These are phyloP conservation scores for Cephus rjabovi DNA, from an alignment of 2,888 invertebrate genomes.

Conservation along the genomic window DNA sequence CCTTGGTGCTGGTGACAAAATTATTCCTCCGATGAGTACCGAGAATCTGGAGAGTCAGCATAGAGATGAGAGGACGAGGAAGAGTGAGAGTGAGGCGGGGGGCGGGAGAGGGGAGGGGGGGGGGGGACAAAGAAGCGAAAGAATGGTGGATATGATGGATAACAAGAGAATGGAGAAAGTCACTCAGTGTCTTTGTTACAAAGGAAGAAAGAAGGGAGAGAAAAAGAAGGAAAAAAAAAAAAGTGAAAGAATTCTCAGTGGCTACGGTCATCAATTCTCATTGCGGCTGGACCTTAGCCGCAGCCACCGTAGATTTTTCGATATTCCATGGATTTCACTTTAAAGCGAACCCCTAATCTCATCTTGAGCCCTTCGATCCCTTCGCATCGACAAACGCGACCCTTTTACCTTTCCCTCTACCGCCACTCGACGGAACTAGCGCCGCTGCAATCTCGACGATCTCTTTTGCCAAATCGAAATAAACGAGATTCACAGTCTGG, in stretches of 20 bases:
- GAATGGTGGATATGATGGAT: background rate
- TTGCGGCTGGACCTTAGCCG: background rate
- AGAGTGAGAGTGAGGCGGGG: accelerated
- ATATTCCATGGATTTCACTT: background rate
- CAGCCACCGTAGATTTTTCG: conserved; percentile 1
- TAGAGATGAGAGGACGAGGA: background rate
- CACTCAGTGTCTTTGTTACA: background rate
- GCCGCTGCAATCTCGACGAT: background rate
- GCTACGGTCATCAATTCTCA: background rate
- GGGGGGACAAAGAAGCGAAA: background rate
- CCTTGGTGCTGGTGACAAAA: background rate
- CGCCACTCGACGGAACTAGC: background rate
- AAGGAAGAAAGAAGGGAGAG: background rate
- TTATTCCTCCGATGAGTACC: background rate
- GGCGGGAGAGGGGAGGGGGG: too few relatives aligned
- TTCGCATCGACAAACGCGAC: background rate
- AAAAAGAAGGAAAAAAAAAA: too few relatives aligned
- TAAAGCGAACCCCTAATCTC: conserved; percentile 4
- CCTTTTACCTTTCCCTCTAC: background rate
- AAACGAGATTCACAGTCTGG: background rate
- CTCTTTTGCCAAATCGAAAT: background rate
- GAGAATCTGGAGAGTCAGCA: background rate
- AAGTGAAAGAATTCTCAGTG: background rate
- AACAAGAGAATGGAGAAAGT: background rate
- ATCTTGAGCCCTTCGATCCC: background rate